A percentile compares a stretch with the other conserved stretches of the same genome.
These are phyloP conservation scores for Nibea albiflora DNA, from an alignment of 2,113 vertebrate species.

Conservation along the genomic window DNA sequence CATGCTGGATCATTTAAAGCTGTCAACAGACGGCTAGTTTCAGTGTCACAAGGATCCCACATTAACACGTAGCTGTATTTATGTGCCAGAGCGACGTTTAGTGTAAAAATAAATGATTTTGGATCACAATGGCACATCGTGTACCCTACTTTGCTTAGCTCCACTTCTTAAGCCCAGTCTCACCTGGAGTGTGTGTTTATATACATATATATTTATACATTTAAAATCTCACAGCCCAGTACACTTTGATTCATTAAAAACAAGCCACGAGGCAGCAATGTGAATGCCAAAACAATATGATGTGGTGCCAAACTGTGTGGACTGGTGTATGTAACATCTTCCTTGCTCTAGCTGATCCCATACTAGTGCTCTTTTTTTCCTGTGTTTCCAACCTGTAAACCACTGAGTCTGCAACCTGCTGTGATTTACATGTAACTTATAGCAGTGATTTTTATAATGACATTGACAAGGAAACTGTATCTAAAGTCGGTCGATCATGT, in stretches of 20 bases:
- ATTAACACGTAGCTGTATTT: not conserved
- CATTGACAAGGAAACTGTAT: not conserved
- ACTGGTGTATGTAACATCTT: not conserved
- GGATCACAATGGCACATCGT: not conserved
- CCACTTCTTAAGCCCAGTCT: not conserved
- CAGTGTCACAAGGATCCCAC: not conserved
- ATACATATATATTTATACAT: too few relatives aligned
- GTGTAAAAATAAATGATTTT: not conserved
- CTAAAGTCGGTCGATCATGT: not conserved
- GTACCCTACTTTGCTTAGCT: not conserved
- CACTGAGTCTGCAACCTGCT: not conserved
- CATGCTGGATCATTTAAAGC: not conserved
- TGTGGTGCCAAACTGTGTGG: not conserved
- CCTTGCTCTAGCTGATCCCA: not conserved
- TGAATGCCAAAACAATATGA: conserved; percentile 8
- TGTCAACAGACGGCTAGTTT: not conserved
- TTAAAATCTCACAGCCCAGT: not conserved
- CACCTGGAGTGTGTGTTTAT: not conserved
- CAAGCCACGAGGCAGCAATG: not conserved
- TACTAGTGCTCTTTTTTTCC: not conserved
- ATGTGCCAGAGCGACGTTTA: not conserved
- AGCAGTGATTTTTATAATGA: not conserved
- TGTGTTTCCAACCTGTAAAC: not conserved
- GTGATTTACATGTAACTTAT: not conserved
- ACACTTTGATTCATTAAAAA: not conserved